Percentiles rank a stretch among this genome's conserved stretches.
phyloP scores from a whole-genome alignment of 2,888 invertebrate species.

The Mesochorus sp. region DNA sequence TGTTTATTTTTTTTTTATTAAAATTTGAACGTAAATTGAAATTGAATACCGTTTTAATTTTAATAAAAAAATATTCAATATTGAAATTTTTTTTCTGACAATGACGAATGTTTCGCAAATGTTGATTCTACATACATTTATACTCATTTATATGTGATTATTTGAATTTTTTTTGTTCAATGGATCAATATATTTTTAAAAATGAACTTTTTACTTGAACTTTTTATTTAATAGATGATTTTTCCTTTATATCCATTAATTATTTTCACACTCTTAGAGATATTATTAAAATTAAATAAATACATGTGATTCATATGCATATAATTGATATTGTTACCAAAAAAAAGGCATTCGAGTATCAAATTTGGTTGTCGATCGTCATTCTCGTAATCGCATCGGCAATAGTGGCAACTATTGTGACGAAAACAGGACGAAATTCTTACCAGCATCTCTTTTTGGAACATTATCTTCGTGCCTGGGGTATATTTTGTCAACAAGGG shows the following conservation, averaged over 20 bases:
- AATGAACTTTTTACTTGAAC: no score
- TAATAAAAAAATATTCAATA: no score
- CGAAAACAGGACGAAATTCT: not conserved
- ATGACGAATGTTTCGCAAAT: no score
- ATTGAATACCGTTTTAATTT: no score
- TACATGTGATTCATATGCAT: not conserved
- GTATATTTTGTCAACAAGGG: conserved; percentile 75
- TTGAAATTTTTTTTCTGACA: no score
- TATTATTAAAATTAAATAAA: not conserved
- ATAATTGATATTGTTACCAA: not conserved
- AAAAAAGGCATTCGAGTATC: conserved; percentile 38
- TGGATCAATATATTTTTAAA: no score
- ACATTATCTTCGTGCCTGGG: conserved; percentile 67
- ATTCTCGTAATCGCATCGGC: conserved; percentile 42
- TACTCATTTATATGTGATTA: not conserved
- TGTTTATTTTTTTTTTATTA: no score
- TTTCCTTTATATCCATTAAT: no score
- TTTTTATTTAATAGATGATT: no score
- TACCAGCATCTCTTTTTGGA: conserved; percentile 50
- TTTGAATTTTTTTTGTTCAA: not conserved
- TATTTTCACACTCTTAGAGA: no score
- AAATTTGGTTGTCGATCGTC: conserved; percentile 63
- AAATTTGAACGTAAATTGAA: no score
- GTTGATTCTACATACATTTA: not conserved
- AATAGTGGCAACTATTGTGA: conserved; percentile 60